Percentiles rank a stretch among this genome's conserved stretches.
phyloP scores from a whole-genome alignment of 1,140 invertebrate species.

The Zaprionus vittiger region DNA sequence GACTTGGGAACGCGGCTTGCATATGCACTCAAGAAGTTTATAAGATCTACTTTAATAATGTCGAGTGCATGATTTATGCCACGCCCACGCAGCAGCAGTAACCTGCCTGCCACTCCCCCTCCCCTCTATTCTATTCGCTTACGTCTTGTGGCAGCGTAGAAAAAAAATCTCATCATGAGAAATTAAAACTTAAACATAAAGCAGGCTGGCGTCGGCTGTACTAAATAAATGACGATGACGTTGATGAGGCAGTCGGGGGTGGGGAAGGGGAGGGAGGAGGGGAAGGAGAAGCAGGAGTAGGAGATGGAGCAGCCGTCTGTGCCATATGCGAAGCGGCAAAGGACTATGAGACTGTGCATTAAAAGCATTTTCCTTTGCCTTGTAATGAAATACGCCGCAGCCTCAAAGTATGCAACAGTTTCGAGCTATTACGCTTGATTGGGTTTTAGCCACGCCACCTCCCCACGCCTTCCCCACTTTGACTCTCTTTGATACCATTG shows the following conservation, averaged over 20 bases:
- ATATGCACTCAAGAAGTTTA: slow-evolving; percentile 70
- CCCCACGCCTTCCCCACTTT: neutral
- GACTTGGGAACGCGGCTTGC: slow-evolving; percentile 31
- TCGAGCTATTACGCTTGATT: slow-evolving; percentile 71
- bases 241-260: slow-evolving; percentile 12
- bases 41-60: slow-evolving; percentile 81
- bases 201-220: slow-evolving; percentile 2
- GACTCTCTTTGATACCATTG: slow-evolving; percentile 15
- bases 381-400: slow-evolving; percentile 21
- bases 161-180: slow-evolving; percentile 69
- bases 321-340: neutral
- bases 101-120: neutral
- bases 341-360: slow-evolving; percentile 21
- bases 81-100: slow-evolving; percentile 13
- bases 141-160: slow-evolving; percentile 16
- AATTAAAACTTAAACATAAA: slow-evolving; percentile 78
- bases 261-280: neutral
- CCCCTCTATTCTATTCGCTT: no score
- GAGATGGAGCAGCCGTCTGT: neutral
- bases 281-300: neutral
- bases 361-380: slow-evolving; percentile 39
- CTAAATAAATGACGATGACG: slow-evolving; percentile 47
- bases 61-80: slow-evolving; percentile 75
- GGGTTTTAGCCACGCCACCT: slow-evolving; percentile 48
- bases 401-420: slow-evolving; percentile 59